Base-by-base conservation (phyloP, 2,797 vertebrate genomes). In the Hypotaenidia philippensis region DNA sequence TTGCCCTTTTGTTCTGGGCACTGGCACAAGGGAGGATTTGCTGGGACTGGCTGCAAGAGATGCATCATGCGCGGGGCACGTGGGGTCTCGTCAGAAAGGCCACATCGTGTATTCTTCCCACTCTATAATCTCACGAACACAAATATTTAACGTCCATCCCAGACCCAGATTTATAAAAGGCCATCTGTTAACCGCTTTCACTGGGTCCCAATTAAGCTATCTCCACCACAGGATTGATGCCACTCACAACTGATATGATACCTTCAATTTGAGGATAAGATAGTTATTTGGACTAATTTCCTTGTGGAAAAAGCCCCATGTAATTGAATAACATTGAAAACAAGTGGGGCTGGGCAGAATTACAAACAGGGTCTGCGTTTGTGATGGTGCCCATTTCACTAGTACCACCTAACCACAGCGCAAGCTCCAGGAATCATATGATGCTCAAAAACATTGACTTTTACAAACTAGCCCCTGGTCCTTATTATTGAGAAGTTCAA, bases 41-140 rank as follows among this genome's bases (percentile, higher is more conserved):
- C 9, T 9, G 19, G 63, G 59, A 36, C 25, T 7, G 5, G 26
- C 32, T 34, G 63, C 57, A 85, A 56, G 40, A 55, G 70, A 47
- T n/a, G 17, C 19, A 56, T 29, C 36, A 4, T 3, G 14, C 0
- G 0, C 19, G 11, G 36, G 50, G 27, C 74, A 32, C 0, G 0
- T 22, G 15, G 29, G 23, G 18, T 87, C 65, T 83, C 9, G 0
- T 45, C 26, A 38, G 45, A 60, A 75, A 78, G 27, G 36, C 36
- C 68, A 61, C 1, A 1, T 29, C 6, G 1, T 16, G 3, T 60
- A 27, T 44, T 47, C 11, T 56, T 81, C 71, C 50, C 75, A 10
- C 11, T 64, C 56, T 36, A 23, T 69, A 47, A 15, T 69, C 56
- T 78, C 38, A 44, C 2, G 7, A 69, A 59, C 34, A 64, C 80